Base-by-base conservation (phyloP, 2,113 vertebrate genomes). In the Oreotrochilus melanogaster region DNA sequence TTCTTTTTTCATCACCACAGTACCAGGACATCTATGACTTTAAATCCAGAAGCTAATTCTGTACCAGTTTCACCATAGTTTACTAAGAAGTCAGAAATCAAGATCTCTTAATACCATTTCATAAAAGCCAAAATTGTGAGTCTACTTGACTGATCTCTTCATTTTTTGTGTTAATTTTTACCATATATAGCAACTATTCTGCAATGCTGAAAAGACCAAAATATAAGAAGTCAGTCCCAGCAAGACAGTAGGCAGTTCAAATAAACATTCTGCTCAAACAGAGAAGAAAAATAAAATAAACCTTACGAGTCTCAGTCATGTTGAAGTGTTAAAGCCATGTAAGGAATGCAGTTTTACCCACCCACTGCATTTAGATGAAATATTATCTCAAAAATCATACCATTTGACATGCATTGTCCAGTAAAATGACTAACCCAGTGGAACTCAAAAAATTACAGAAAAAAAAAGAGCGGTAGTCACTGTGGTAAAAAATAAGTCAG, bases 241-340 rank as follows among this genome's bases (percentile, higher is more conserved):
- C 88, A 96, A 13, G 87, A 93, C 78, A 86, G 42, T 89, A 83
- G 79, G 62, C 22, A 76, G 75, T 62, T 91, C 67, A 95, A 96
- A 96, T 51, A 96, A 95, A 95, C 83, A 88, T 25, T 65, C 83
- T 37, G 88, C 92, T 92, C 14, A 35, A 42, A 72, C 31, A 24
- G 17, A 82, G 43, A 87, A 79, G 72, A 22, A 62, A 95, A 91
- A 88, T 50, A 79, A 88, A 86, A 85, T 35, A 73, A 81, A 84
- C 19, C 15, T 58, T 54, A 33, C 31, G 5, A 37, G 50, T 48
- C 70, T 78, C 18, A 54, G 56, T 53, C 67, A 60, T 7, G 4
- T n/a, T 30, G 11, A 81, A 78, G 57, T 31, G 53, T 56, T 87
- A 66, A 1, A 70, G 45, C 69, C 78, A 51, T 71, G 73, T 48